These are phyloP conservation scores for Platyrinchus mystaceus DNA, from an alignment of 2,797 vertebrate genomes.

Conservation along the genomic window DNA sequence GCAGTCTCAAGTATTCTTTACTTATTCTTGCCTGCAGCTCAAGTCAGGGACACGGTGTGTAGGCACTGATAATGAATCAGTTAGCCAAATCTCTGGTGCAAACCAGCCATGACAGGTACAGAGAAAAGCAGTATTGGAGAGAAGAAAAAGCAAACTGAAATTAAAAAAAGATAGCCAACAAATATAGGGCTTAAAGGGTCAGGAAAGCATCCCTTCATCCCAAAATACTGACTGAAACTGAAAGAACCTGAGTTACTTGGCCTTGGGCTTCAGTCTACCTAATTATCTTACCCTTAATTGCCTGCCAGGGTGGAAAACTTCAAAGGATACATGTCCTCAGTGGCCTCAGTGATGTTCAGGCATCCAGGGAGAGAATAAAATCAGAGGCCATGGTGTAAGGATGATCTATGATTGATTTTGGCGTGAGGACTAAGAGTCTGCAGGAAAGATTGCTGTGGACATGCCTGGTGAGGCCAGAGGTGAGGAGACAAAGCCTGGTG, in stretches of 20 bases:
- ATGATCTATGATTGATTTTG: background rate
- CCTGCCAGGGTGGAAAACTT: background rate
- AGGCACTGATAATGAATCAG: background rate
- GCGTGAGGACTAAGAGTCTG: accelerated
- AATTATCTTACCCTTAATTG: background rate
- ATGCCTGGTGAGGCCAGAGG: background rate
- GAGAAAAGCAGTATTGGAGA: background rate
- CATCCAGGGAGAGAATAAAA: background rate
- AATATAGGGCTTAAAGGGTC: background rate
- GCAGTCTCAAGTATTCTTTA: background rate
- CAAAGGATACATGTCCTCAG: accelerated
- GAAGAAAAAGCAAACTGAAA: background rate
- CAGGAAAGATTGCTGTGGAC: background rate
- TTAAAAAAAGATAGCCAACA: background rate
- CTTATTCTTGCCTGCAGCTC: background rate
- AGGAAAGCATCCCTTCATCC: background rate
- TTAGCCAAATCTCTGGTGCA: background rate
- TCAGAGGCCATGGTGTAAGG: accelerated
- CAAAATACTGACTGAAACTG: background rate
- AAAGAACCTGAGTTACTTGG: background rate
- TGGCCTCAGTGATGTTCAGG: background rate
- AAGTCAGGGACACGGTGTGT: background rate
- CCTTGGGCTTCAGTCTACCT: background rate
- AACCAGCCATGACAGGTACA: background rate
- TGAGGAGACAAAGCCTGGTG: background rate